A percentile compares a stretch with the other conserved stretches of the same genome.
Evolutionary conservation across 2,113 vertebrate species (phyloP).

Genomic region (Antechinus stuartii): DNA sequence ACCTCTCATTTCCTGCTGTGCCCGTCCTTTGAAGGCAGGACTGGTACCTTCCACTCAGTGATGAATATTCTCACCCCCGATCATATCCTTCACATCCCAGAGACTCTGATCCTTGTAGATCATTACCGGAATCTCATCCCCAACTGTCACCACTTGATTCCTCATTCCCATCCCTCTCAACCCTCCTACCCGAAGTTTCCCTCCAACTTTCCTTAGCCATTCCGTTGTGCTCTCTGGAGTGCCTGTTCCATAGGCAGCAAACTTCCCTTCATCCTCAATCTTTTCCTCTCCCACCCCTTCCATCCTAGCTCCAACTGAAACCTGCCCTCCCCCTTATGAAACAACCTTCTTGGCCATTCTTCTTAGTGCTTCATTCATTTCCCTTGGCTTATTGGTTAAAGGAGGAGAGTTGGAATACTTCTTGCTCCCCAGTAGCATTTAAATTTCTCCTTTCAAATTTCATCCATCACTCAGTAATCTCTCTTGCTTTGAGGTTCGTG

Average conservation of each 20-base stretch:
- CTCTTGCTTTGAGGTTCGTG: neutral
- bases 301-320: neutral
- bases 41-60: neutral
- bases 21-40: neutral
- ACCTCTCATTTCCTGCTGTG: neutral
- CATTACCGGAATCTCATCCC: neutral
- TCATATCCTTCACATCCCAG: neutral
- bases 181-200: neutral
- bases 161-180: neutral
- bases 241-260: neutral
- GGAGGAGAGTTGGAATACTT: neutral
- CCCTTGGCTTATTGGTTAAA: neutral
- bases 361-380: neutral
- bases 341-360: neutral
- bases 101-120: neutral
- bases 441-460: neutral
- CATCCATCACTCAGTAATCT: neutral
- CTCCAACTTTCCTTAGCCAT: neutral
- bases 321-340: neutral
- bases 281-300: neutral
- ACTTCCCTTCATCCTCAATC: neutral
- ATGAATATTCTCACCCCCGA: neutral
- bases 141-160: neutral
- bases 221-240: neutral
- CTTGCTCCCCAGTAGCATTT: neutral